These are phyloP conservation scores for Microctonus hyperodae DNA, from an alignment of 2,888 invertebrate species.

Conservation along the genomic window DNA sequence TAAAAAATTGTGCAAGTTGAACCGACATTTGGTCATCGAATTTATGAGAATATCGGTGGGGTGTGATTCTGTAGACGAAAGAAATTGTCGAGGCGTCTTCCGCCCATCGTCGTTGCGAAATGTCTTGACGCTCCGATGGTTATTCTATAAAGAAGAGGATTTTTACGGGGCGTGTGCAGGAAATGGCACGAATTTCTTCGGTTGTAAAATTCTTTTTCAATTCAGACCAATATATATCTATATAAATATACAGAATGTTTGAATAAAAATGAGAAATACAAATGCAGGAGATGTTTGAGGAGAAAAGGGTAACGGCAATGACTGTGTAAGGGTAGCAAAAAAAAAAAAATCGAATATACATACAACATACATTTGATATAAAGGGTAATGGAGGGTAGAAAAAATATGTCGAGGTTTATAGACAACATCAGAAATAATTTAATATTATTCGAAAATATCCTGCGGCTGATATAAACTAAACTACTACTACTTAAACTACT, in stretches of 20 bases:
- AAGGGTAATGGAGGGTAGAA: constrained; percentile 1
- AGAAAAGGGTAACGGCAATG: neutral
- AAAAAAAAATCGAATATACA: neutral
- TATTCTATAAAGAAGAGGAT: constrained; percentile 38
- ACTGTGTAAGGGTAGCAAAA: neutral
- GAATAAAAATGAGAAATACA: neutral
- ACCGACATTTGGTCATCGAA: constrained; percentile 34
- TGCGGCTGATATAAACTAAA: neutral
- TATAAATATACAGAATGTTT: neutral
- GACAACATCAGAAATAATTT: constrained; percentile 35
- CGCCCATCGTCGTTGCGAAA: neutral
- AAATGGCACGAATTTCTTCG: constrained; percentile 29
- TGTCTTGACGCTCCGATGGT: constrained; percentile 23
- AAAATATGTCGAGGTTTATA: neutral
- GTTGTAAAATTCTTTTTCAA: constrained; percentile 33
- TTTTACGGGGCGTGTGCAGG: constrained; percentile 37
- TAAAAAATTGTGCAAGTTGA: neutral
- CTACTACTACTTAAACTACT: neutral
- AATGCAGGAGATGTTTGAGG: neutral
- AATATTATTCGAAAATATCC: constrained; percentile 1
- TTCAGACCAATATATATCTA: constrained; percentile 1
- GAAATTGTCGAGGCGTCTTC: constrained; percentile 35
- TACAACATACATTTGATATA: neutral
- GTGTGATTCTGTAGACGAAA: constrained; percentile 32
- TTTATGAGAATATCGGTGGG: constrained; percentile 33